Evolutionary conservation across 2,888 invertebrate genomes (phyloP).

Genomic region (Sinohyriopsis cumingii): DNA sequence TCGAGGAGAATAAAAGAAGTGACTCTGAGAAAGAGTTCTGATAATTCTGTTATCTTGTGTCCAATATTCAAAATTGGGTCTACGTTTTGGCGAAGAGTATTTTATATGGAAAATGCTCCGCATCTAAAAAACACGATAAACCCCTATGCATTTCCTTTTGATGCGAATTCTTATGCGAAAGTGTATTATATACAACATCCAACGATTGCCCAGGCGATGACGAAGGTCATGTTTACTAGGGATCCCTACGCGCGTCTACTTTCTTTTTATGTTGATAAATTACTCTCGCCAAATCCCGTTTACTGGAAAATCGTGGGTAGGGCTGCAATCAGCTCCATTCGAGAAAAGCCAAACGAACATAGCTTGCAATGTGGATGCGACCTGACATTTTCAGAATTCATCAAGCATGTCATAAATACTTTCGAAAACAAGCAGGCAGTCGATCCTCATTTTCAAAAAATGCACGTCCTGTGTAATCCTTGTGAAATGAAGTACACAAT

Average conservation of each 20-base stretch:
- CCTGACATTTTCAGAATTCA: constrained; percentile 11
- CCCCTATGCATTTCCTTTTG: too few species aligned
- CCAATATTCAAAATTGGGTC: constrained; percentile 30
- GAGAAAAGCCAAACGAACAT: not conserved
- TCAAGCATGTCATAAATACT: constrained; percentile 4
- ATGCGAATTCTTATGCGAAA: too few species aligned
- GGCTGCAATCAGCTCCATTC: too few species aligned
- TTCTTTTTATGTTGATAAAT: constrained; percentile 34
- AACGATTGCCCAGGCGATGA: not conserved
- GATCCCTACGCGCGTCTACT: constrained; percentile 28
- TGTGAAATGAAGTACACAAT: constrained; percentile 9
- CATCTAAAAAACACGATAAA: too few species aligned
- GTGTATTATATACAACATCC: too few species aligned
- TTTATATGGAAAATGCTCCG: constrained; percentile 5
- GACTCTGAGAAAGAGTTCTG: too few species aligned
- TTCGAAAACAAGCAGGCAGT: not conserved
- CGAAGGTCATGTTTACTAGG: constrained; percentile 28
- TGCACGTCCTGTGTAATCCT: constrained; percentile 3
- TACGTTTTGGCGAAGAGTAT: constrained; percentile 32
- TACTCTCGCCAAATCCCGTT: constrained; percentile 28
- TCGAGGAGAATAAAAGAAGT: too few species aligned
- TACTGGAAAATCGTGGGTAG: constrained; percentile 17
- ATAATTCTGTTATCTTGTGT: constrained; percentile 9
- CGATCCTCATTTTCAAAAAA: constrained; percentile 9
- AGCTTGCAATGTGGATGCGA: constrained; percentile 8